These are phyloP conservation scores for Urophycis tenuis DNA, from an alignment of 2,797 vertebrate species.

Conservation along the genomic window DNA sequence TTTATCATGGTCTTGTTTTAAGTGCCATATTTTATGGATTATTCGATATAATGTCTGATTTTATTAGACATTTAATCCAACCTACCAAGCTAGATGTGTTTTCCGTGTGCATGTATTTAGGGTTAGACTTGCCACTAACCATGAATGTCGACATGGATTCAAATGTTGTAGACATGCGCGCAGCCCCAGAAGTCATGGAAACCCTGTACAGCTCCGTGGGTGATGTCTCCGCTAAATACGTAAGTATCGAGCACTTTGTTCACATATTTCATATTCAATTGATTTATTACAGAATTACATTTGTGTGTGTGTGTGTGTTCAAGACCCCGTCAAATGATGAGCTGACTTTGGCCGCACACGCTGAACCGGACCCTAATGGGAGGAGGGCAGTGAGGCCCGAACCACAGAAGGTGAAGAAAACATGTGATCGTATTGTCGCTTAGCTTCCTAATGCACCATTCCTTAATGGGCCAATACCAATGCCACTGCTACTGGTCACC, in stretches of 20 bases:
- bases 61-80: background rate
- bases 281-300: background rate
- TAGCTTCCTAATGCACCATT: too few species aligned
- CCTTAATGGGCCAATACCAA: too few species aligned
- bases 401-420: background rate
- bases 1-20: conserved; percentile 1
- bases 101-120: background rate
- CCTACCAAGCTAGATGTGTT: too few species aligned
- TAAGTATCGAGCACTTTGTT: background rate
- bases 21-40: background rate
- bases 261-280: background rate
- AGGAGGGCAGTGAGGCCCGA: background rate
- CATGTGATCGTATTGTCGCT: too few species aligned
- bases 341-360: background rate
- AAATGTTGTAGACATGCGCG: too few species aligned
- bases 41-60: background rate
- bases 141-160: too few species aligned
- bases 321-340: background rate
- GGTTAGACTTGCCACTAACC: background rate
- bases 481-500: too few species aligned
- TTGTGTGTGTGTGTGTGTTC: background rate
- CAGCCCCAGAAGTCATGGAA: background rate
- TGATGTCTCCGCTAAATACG: background rate
- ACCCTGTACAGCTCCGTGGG: background rate
- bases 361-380: background rate